phyloP scores from a whole-genome alignment of 2,797 vertebrate genomes.

The Helarctos malayanus region DNA sequence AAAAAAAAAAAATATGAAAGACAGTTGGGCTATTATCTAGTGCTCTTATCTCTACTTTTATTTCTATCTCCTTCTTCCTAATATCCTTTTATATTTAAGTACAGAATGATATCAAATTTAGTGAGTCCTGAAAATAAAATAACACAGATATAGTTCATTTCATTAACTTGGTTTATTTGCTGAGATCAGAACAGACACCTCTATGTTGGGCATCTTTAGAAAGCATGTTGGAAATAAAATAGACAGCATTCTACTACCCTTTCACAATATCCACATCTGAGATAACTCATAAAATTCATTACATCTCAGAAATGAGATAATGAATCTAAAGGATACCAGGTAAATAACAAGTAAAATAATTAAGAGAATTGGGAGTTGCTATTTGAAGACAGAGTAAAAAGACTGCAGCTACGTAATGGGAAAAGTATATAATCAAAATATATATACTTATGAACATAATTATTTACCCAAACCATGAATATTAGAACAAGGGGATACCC shows the following conservation, averaged over 20 bases:
- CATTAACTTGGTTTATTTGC: conserved; percentile 29
- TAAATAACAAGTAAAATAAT: conserved; percentile 4
- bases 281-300: background rate
- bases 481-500: background rate
- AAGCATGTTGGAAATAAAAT: conserved; percentile 59
- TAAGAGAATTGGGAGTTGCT: conserved; percentile 10
- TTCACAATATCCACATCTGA: conserved; percentile 28
- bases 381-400: conserved; percentile 48
- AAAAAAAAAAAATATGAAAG: conserved; percentile 35
- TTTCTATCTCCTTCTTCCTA: background rate
- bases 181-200: conserved; percentile 30
- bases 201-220: background rate
- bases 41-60: conserved; percentile 37
- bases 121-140: conserved; percentile 20
- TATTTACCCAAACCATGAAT: conserved; percentile 10
- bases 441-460: background rate
- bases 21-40: background rate
- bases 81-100: conserved; percentile 22
- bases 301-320: conserved; percentile 46
- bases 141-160: conserved; percentile 54
- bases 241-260: background rate
- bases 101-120: conserved; percentile 43
- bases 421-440: conserved; percentile 39
- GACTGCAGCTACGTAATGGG: background rate
- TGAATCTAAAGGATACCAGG: conserved; percentile 16